These are phyloP conservation scores for Netelia fuscicornis DNA, from an alignment of 2,888 invertebrate genomes.

Conservation along the genomic window DNA sequence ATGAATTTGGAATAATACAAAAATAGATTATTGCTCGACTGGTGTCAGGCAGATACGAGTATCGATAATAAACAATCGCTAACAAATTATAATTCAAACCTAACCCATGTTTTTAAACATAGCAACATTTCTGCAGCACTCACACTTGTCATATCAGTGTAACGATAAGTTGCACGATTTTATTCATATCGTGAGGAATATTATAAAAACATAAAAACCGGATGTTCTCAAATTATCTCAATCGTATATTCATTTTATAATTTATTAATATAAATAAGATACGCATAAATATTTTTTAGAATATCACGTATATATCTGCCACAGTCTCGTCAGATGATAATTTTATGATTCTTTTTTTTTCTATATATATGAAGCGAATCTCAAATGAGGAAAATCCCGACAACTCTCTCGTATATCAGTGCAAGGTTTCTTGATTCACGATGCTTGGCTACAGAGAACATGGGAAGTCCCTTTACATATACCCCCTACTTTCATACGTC, in stretches of 20 bases:
- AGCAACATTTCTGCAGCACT: no score
- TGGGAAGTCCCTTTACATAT: conserved; percentile 60
- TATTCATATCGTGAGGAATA: background rate
- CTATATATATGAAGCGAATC: background rate
- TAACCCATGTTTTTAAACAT: no score
- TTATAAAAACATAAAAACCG: background rate
- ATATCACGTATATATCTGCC: background rate
- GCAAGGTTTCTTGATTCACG: background rate
- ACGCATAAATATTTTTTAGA: background rate
- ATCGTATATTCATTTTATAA: background rate
- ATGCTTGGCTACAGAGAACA: conserved; percentile 37
- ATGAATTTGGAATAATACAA: no score
- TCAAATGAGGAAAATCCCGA: conserved; percentile 16
- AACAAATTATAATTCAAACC: no score
- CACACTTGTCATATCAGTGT: no score
- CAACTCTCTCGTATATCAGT: conserved; percentile 4
- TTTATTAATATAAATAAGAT: background rate
- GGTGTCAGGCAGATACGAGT: no score
- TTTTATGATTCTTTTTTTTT: background rate
- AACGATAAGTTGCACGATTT: no score
- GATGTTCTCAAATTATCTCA: background rate
- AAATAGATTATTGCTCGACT: no score
- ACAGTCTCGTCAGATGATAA: conserved; percentile 17
- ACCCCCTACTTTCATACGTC: conserved; percentile 62
- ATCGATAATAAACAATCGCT: no score